phyloP scores from a whole-genome alignment of 2,888 invertebrate species.

The Embidobia sp. region DNA sequence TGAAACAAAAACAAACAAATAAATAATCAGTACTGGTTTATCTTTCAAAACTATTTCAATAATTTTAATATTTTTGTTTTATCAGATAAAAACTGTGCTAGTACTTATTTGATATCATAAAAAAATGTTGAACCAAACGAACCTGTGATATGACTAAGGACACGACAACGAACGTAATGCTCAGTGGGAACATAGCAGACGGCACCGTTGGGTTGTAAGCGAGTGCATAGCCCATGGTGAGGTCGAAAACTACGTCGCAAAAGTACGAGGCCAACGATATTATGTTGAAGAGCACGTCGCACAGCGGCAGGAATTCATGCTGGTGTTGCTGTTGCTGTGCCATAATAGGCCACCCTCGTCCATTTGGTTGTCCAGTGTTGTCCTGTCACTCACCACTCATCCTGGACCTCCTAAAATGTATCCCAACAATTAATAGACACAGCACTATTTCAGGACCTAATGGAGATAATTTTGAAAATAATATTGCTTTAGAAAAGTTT shows the following conservation, averaged over 20 bases:
- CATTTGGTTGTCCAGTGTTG: constrained; percentile 78
- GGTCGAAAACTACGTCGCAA: constrained; percentile 94
- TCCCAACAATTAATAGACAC: no score
- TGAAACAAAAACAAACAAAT: constrained; percentile 67
- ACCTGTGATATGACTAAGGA: constrained; percentile 90
- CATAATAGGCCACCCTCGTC: constrained; percentile 80
- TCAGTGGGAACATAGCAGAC: constrained; percentile 75
- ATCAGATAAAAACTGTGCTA: no score
- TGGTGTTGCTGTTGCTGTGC: constrained; percentile 78
- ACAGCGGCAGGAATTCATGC: constrained; percentile 92
- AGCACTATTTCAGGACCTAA: no score
- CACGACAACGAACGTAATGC: constrained; percentile 87
- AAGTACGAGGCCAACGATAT: constrained; percentile 94
- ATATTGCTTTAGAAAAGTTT: no score
- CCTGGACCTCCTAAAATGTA: constrained; percentile 25
- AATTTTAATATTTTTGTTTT: no score
- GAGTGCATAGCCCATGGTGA: constrained; percentile 92
- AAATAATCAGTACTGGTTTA: no score
- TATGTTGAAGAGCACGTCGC: constrained; percentile 95
- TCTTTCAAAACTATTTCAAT: no score
- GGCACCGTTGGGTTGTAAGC: constrained; percentile 83
- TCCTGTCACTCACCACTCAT: constrained; percentile 65
- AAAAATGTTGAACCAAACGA: no score
- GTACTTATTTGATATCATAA: no score
- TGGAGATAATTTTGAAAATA: no score